Base-by-base conservation (phyloP, 2,113 vertebrate species). In the Seriola rivoliana region DNA sequence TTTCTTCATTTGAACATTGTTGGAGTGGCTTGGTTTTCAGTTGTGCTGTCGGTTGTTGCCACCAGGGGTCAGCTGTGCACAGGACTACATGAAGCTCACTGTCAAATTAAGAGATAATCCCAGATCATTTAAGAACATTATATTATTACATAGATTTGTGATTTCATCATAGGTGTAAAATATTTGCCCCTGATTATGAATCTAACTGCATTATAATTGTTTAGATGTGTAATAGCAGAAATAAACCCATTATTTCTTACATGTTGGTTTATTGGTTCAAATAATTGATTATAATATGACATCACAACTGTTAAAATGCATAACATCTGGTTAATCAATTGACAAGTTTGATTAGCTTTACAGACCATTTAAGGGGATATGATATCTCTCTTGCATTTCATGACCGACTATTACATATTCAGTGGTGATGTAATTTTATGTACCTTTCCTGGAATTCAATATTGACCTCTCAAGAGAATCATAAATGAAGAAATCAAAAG, bases 11-110 rank as follows among this genome's bases (percentile, higher is more conserved):
- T 58, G n/a, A 54, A 25, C 21, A 32, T 52, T 36, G 19, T 29
- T 21, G 19, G 3, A 1, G 1, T 59, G 0, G 19, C 21, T 6
- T 29, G 6, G 6, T 55, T 69, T 68, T 48, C 8, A 4, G 59
- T 12, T 93, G 93, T 76, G 42, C 4, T 91, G 21, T 8, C 44
- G 9, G 5, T 44, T 85, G 57, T 40, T 5, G 73, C 92, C 93
- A 92, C 89, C 82, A 91, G 92, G 88, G 89, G 93, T 88, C 93
- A 92, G 85, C 83, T 94, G 83, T 87, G 91, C 89, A 88, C 92
- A 91, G 86, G 82, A 70, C 17, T 85, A 64, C 72, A 57, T 63
- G 0, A 71, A 67, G 21, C 50, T 40, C 29, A 12, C 17, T 13
- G 34, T 54, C 21, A 63, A 0, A 13, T 29, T 25, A 14, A 71